Base-by-base conservation (phyloP, 1,140 invertebrate genomes). In the Heliconius eleuchia region DNA sequence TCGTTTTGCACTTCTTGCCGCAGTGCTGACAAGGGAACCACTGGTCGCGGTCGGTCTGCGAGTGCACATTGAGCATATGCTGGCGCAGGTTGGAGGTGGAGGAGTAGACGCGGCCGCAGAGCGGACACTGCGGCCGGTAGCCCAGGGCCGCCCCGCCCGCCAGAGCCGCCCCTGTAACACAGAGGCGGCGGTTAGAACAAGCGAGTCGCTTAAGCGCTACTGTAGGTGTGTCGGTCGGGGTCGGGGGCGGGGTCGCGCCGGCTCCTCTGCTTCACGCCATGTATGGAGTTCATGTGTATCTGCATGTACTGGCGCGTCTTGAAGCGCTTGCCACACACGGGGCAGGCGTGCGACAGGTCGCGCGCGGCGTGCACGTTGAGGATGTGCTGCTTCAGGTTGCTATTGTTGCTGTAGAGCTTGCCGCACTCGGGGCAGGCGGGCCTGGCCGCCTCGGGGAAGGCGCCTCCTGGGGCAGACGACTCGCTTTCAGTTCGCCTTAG, bases 1-100 rank as follows among this genome's bases (percentile, higher is more conserved):
- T 97, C 84, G 96, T 97, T 94, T 97, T 97, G 95, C 96, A 97
- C 80, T 96, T 96, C 93, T 97, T 97, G 84, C 96, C 96, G 92
- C 96, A 97, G 83, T 97, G 95, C 91, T 96, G 95, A 93, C 96
- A 97, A 84, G 96, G 95, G 83, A 96, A 96, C 96, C 96, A 97
- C 87, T 96, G 96, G 88, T 97, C 96, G 86, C 96, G 96, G 77
- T 96, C 95, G 80, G 96, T 96, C 91, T 96, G 95, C 85, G 96
- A 96, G 94, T 97, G 96, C 87, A 97, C 96, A 90, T 97, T 97
- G 94, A 96, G 96, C 87, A 97, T 96, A 91, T 97, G 96, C 93
- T 96, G 96, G 84, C 96, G 95, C 79, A 97, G 95, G 93, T 97
- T 96, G 93, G 96, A 96, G 80, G 96, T 96, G 86, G 96, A 96